Conservation (phyloP, 2,113 vertebrate species). For the Esox niger region DNA sequence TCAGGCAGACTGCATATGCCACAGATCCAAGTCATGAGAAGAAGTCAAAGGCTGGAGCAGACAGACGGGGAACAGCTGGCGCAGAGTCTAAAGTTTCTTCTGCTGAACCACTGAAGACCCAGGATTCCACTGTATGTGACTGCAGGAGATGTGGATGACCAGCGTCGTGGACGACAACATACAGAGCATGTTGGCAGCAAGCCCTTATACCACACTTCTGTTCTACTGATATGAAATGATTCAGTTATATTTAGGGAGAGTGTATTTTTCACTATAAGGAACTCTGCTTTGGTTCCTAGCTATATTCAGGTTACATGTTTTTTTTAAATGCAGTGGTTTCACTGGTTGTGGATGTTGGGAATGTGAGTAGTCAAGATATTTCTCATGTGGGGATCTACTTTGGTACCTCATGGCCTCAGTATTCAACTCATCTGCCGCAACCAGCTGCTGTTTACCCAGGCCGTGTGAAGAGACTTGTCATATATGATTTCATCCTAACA, state of each 20-base stretch:
- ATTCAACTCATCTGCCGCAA: neutral
- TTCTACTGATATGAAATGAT: neutral
- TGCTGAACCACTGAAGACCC: constrained; percentile 26
- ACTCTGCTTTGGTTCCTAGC: constrained; percentile 1
- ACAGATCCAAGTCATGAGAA: constrained; percentile 21
- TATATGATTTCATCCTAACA: neutral
- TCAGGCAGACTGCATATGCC: constrained; percentile 19
- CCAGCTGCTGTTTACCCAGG: neutral
- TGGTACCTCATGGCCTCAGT: neutral
- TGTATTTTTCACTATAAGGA: neutral
- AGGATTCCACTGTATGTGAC: constrained; percentile 15
- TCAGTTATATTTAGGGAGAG: neutral
- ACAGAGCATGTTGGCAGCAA: constrained; percentile 12
- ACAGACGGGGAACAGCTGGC: constrained; percentile 15
- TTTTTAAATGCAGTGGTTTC: neutral
- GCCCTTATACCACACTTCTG: neutral
- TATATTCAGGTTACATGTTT: neutral
- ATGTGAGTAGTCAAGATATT: neutral
- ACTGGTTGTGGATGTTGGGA: neutral
- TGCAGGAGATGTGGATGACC: constrained; percentile 33
- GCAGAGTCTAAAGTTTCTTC: neutral
- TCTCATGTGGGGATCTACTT: too few species aligned
- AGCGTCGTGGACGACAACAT: neutral
- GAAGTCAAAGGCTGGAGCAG: constrained; percentile 10
- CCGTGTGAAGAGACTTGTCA: neutral